Conservation (phyloP, 1,140 invertebrate species). For the Drosophila pandora region DNA sequence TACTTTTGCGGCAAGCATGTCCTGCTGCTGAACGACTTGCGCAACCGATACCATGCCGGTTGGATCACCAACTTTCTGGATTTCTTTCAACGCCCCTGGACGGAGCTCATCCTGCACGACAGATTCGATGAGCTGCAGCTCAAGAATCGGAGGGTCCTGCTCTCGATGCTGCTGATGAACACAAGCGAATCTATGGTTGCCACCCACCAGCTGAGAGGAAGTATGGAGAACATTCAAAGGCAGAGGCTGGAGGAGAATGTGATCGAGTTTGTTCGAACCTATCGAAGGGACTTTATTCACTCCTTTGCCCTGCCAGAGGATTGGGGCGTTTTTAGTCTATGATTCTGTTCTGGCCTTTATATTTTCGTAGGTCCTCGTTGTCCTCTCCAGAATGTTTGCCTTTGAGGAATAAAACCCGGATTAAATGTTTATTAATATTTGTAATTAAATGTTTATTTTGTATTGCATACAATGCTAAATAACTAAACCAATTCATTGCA, state of each 20-base stretch:
- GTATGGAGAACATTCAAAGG: conserved; percentile 8
- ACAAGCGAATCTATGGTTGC: neutral
- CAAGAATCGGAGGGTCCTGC: conserved; percentile 34
- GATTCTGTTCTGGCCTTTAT: neutral
- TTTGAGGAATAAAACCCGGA: no score
- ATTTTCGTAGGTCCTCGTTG: neutral
- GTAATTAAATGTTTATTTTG: conserved; percentile 23
- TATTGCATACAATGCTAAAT: conserved; percentile 36
- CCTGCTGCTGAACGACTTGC: conserved; percentile 50
- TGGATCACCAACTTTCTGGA: conserved; percentile 44
- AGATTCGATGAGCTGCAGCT: conserved; percentile 52
- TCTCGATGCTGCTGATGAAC: conserved; percentile 38
- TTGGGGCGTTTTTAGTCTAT: conserved; percentile 11
- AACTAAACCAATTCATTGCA: conserved; percentile 36
- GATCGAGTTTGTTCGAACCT: conserved; percentile 47
- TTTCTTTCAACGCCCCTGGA: conserved; percentile 61
- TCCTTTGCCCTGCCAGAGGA: conserved; percentile 61
- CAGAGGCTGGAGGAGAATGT: conserved; percentile 48
- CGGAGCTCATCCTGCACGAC: conserved; percentile 64
- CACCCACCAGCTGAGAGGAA: neutral
- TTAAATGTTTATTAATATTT: neutral
- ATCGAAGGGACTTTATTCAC: conserved; percentile 56
- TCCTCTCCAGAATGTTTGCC: no score
- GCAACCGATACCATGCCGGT: conserved; percentile 29
- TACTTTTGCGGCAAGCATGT: conserved; percentile 63